A percentile compares a stretch with the other conserved stretches of the same genome.
Conservation (phyloP, 2,888 invertebrate genomes). For the Tanaodytes sp. region DNA sequence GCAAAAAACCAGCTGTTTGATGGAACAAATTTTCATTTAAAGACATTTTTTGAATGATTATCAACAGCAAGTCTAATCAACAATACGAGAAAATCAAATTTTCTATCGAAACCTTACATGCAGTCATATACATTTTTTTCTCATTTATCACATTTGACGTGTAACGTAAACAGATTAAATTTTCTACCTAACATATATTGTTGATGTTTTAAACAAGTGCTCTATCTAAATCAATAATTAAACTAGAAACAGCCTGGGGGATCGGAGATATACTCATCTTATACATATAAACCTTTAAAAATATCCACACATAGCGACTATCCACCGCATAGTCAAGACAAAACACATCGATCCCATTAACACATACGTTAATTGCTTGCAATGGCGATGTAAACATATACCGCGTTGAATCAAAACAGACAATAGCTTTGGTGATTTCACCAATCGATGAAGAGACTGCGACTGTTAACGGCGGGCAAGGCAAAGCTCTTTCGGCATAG, state of each 20-base stretch:
- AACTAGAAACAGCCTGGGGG: background rate
- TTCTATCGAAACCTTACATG: too few species aligned
- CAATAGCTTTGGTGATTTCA: conserved; percentile 14
- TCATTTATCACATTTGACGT: too few species aligned
- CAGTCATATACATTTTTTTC: too few species aligned
- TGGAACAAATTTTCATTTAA: conserved; percentile 4
- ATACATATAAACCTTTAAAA: conserved; percentile 8
- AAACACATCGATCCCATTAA: conserved; percentile 3
- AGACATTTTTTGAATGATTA: too few species aligned
- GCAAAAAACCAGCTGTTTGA: conserved; percentile 13
- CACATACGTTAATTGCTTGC: conserved; percentile 7
- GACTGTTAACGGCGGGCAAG: conserved; percentile 19
- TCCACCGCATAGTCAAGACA: background rate
- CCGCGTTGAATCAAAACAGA: background rate
- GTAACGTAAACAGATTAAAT: background rate
- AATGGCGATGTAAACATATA: conserved; percentile 14
- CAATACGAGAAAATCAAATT: too few species aligned
- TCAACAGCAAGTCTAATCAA: background rate
- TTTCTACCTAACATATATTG: background rate
- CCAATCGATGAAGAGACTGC: conserved; percentile 19
- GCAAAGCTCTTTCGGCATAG: conserved; percentile 19
- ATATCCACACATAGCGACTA: conserved; percentile 20
- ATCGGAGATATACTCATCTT: background rate
- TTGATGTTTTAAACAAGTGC: conserved; percentile 1
- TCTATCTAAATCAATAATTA: conserved; percentile 1